Evolutionary conservation across 2,113 vertebrate genomes (phyloP).

Genomic region (Manacus vitellinus): DNA sequence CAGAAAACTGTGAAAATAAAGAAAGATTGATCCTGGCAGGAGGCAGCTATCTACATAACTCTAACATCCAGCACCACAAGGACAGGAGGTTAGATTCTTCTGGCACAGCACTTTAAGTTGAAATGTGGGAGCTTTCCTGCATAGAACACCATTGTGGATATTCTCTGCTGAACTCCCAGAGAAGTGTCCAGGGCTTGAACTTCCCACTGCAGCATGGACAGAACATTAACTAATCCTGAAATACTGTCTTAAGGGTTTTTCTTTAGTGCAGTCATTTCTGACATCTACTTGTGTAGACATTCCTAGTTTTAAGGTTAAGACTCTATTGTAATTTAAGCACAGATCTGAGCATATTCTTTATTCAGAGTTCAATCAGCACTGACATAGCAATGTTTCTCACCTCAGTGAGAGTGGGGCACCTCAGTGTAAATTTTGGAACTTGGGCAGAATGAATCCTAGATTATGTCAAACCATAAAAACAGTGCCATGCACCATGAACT

Average conservation of each 20-base stretch:
- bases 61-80: background rate
- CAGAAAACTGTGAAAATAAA: background rate
- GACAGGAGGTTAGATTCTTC: background rate
- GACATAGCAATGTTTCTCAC: background rate
- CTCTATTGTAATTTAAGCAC: background rate
- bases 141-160: background rate
- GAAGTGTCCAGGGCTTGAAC: background rate
- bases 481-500: background rate
- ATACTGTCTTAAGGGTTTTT: background rate
- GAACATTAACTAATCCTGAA: background rate
- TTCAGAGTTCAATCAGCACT: background rate
- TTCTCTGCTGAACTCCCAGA: background rate
- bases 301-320: background rate
- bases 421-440: background rate
- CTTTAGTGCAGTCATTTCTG: background rate
- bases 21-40: background rate
- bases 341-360: background rate
- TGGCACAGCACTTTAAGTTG: background rate
- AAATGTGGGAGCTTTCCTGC: background rate
- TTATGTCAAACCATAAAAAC: background rate
- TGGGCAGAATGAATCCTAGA: fast-evolving
- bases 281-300: background rate
- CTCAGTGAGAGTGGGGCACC: fast-evolving
- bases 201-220: fast-evolving
- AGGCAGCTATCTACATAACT: background rate